phyloP scores from a whole-genome alignment of 2,888 invertebrate species.

The Acanthoscelides obtectus region DNA sequence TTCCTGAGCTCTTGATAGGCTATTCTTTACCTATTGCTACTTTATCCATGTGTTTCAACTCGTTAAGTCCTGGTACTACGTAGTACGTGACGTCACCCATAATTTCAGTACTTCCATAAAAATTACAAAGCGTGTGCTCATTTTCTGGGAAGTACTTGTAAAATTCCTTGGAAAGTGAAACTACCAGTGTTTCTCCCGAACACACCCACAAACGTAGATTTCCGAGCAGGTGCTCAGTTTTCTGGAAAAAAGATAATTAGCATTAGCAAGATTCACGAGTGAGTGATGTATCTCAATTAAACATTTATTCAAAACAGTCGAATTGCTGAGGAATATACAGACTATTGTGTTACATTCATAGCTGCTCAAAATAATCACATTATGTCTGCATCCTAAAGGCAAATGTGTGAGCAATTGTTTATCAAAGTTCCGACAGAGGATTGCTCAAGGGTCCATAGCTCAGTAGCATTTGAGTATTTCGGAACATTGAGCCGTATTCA shows the following conservation, averaged over 20 bases:
- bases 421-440: too few relatives aligned
- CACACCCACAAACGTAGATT: conserved; percentile 76
- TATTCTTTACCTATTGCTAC: conserved; percentile 74
- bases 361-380: not conserved
- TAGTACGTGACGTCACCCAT: conserved; percentile 88
- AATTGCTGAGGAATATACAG: not conserved
- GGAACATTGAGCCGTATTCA: too few relatives aligned
- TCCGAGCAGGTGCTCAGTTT: conserved; percentile 52
- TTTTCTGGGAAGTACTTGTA: conserved; percentile 67
- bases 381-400: too few relatives aligned
- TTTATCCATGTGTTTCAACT: conserved; percentile 60
- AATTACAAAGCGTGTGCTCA: conserved; percentile 70
- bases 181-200: conserved; percentile 77
- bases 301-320: not conserved
- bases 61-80: conserved; percentile 57
- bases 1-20: too few relatives aligned
- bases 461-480: too few relatives aligned
- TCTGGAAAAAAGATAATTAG: conserved; percentile 68
- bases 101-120: conserved; percentile 88
- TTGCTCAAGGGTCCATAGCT: too few relatives aligned
- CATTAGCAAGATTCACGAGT: conserved; percentile 70
- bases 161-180: conserved; percentile 68
- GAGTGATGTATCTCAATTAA: conserved; percentile 68
- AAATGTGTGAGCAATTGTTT: too few relatives aligned
- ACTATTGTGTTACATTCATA: not conserved